A percentile compares a stretch with the other conserved stretches of the same genome.
Conservation (phyloP, 2,113 vertebrate species). For the Rattus rattus region DNA sequence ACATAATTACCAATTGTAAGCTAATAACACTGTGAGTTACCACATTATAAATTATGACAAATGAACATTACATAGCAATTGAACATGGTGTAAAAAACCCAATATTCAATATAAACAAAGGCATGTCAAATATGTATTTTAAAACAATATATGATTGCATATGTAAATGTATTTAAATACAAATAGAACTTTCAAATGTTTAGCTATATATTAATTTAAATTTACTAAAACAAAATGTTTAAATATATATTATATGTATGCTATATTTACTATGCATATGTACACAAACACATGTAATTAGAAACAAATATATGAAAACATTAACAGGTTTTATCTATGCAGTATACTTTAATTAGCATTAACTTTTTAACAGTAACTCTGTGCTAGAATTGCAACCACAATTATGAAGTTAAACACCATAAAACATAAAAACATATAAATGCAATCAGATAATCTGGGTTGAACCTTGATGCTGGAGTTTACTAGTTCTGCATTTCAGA, state of each 20-base stretch:
- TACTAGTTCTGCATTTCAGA: background rate
- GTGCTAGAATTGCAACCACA: background rate
- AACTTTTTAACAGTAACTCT: background rate
- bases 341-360: background rate
- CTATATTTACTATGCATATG: background rate
- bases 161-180: background rate
- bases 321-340: background rate
- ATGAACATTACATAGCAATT: background rate
- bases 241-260: background rate
- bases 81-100: background rate
- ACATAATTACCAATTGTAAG: background rate
- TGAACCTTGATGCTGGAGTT: background rate
- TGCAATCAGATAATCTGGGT: background rate
- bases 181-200: background rate
- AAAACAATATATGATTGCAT: background rate
- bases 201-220: background rate
- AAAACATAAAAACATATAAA: background rate
- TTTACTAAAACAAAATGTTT: background rate
- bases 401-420: background rate
- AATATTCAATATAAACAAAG: background rate
- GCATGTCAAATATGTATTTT: background rate
- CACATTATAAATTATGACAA: slow-evolving; percentile 4
- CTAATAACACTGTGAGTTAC: background rate
- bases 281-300: background rate
- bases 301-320: background rate